phyloP scores from a whole-genome alignment of 53 echinoderm and acorn worm genomes.

The Stichopus horrens region DNA sequence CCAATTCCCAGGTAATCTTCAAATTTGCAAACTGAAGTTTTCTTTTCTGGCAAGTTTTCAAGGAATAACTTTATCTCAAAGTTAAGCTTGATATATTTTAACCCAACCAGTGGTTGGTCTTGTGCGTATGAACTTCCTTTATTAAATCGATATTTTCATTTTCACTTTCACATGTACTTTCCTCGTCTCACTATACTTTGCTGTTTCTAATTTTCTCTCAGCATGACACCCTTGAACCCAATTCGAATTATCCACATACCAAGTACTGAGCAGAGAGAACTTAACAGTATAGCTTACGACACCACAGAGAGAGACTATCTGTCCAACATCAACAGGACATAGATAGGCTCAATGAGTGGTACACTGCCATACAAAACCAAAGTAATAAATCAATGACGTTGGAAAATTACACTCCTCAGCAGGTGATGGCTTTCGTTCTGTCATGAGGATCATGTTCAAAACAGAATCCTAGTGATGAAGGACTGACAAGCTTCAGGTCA shows the following conservation, averaged over 20 bases:
- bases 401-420: not conserved
- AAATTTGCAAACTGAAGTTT: not conserved
- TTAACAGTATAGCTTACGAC: too few species aligned
- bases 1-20: not conserved
- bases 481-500: too few species aligned
- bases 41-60: not conserved
- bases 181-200: too few species aligned
- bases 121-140: not conserved
- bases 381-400: constrained; percentile 8
- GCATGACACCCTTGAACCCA: not conserved
- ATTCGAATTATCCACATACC: constrained; percentile 9
- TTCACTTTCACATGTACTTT: not conserved
- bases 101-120: not conserved
- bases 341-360: too few species aligned
- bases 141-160: not conserved
- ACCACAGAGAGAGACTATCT: too few species aligned
- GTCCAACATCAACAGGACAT: too few species aligned
- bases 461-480: too few species aligned
- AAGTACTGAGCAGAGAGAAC: not conserved
- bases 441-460: not conserved
- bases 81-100: too few species aligned
- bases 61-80: not conserved
- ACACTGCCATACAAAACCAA: not conserved
- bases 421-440: not conserved
- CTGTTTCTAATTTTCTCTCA: not conserved